Evolutionary conservation across 2,888 invertebrate genomes (phyloP).

Genomic region (Pyrochroa serraticornis): DNA sequence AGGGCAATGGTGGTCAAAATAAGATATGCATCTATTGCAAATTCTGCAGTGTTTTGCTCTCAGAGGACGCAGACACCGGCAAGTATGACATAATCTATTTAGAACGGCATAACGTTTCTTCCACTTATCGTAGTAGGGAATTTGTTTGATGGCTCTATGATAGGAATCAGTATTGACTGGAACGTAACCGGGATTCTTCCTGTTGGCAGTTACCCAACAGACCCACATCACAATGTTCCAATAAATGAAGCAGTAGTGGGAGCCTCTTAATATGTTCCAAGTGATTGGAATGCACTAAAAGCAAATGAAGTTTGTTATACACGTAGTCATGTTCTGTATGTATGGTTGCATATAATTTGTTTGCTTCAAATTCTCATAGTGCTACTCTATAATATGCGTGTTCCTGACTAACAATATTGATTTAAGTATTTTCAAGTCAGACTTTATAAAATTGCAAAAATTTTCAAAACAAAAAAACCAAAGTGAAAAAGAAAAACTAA

Average conservation of each 20-base stretch:
- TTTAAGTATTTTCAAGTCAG: too few species aligned
- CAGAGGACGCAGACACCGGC: constrained; percentile 78
- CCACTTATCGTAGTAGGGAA: constrained; percentile 92
- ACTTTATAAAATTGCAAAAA: too few species aligned
- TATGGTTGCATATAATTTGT: too few species aligned
- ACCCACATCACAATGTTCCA: constrained; percentile 94
- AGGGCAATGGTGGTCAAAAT: constrained; percentile 95
- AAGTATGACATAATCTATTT: constrained; percentile 85
- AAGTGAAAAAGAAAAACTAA: too few species aligned
- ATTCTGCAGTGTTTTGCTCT: constrained; percentile 92
- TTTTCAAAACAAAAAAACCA: too few species aligned
- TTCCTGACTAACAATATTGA: too few species aligned
- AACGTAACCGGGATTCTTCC: constrained; percentile 88
- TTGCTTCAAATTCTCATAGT: too few species aligned
- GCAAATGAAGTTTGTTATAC: constrained; percentile 1
- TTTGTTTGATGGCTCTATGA: constrained; percentile 87
- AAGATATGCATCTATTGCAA: constrained; percentile 78
- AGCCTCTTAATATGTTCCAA: constrained; percentile 85
- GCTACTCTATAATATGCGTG: too few species aligned
- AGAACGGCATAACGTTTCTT: constrained; percentile 83
- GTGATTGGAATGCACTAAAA: constrained; percentile 84
- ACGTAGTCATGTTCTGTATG: not conserved
- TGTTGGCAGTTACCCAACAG: constrained; percentile 87
- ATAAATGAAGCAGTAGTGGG: constrained; percentile 89
- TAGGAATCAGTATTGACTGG: constrained; percentile 90